These are phyloP conservation scores for Opisthocomus hoazin DNA, from an alignment of 2,113 vertebrate species.

Conservation along the genomic window DNA sequence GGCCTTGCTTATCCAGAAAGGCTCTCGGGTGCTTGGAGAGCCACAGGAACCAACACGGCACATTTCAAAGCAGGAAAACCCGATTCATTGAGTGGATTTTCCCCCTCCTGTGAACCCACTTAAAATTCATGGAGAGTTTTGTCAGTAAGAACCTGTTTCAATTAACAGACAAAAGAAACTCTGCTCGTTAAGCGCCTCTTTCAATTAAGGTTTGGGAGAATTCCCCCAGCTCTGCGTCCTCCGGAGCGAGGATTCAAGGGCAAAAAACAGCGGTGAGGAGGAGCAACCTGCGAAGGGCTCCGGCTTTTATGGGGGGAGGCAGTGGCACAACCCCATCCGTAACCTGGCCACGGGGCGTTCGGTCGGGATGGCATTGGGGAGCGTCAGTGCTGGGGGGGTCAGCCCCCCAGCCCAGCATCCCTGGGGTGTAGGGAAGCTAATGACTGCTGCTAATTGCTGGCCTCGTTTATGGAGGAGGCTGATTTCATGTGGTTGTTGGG, in stretches of 20 bases:
- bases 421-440: not conserved
- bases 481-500: not conserved
- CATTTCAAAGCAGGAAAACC: constrained; percentile 28
- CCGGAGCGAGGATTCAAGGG: not conserved
- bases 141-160: constrained; percentile 61
- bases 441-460: constrained; percentile 24
- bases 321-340: rapidly evolving
- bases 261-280: not conserved
- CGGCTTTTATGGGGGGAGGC: rapidly evolving
- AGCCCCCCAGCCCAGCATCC: not conserved
- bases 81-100: constrained; percentile 13
- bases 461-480: constrained; percentile 10
- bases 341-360: not conserved
- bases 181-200: constrained; percentile 48
- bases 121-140: constrained; percentile 64
- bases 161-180: constrained; percentile 57
- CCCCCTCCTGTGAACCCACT: not conserved
- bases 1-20: not conserved
- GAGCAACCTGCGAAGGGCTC: not conserved
- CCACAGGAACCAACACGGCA: not conserved
- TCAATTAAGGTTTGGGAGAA: constrained; percentile 55
- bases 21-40: not conserved
- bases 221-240: constrained; percentile 17
- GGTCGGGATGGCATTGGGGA: not conserved
- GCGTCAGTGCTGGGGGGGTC: rapidly evolving